Evolutionary conservation across 2,888 invertebrate genomes (phyloP), one percentile per base, ranked within the genome.

Genomic region (Colletes collaris): DNA sequence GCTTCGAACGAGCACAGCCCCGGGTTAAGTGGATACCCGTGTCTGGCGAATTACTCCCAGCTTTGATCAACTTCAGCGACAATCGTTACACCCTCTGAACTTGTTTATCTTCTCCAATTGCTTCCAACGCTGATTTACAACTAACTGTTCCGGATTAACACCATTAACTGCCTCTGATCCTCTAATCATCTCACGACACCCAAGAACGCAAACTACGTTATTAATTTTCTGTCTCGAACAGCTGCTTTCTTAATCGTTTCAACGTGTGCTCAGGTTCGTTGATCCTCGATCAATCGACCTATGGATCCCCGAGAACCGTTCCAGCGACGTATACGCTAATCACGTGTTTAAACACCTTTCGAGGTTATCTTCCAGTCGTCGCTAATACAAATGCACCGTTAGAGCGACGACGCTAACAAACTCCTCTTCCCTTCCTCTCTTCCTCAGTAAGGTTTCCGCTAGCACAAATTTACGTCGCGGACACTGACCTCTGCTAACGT

Each of bases 381-480:
- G 16, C 13, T 60, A 37, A 44, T 69, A 77, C 52, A 66, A 78
- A 74, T 78, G 71, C 49, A 53, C 52, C 35, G 65, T 6, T 6
- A n/a, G 56, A 44, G 62, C 53, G 50, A 53, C 66, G 40, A 6
- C 44, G 60, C 68, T 66, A 75, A 68, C 53, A 71, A 52, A 69
- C 50, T 66, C 7, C 7, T 27, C 49, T 7, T 63, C 35, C 46
- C 55, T 66, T 8, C 52, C n/a, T 53, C 58, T 72, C 52, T 55
- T 72, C 53, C 58, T 4, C 60, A 13, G 68, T 73, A 79, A 37
- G 79, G 79, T 79, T 83, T 79, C 76, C 65, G 50, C 4, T 44
- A 49, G 56, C 62, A 55, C 70, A 77, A 80, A 80, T 74, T 75
- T 56, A 44, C 64, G 63, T 53, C 64, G 56, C 79, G 79, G 72